Evolutionary conservation across 2,113 vertebrate genomes (phyloP).

Genomic region (Nycticorax nycticorax): DNA sequence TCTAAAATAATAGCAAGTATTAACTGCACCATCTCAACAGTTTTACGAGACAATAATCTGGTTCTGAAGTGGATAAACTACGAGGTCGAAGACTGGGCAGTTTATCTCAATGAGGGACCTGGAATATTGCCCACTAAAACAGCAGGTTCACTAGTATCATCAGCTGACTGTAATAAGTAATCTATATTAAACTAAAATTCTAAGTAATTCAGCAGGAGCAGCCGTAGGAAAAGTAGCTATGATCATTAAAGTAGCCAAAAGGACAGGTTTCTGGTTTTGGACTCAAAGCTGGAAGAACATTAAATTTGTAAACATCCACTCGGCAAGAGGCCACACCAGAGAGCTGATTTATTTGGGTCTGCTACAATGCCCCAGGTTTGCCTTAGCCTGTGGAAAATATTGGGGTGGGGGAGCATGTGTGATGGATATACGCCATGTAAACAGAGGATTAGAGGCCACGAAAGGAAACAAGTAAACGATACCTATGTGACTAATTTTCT

Average conservation of each 20-base stretch:
- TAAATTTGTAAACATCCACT: not conserved
- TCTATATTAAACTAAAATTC: slow-evolving; percentile 3
- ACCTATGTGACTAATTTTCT: slow-evolving; percentile 47
- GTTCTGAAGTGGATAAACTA: slow-evolving; percentile 61
- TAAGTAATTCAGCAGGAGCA: not conserved
- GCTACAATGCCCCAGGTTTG: not conserved
- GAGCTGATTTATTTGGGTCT: not conserved
- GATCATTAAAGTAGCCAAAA: not conserved
- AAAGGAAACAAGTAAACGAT: slow-evolving; percentile 16
- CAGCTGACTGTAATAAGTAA: slow-evolving; percentile 20
- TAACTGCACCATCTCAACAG: slow-evolving; percentile 49
- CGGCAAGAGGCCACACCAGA: not conserved
- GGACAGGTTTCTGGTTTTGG: not conserved
- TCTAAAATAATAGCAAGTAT: slow-evolving; percentile 63
- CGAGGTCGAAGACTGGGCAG: slow-evolving; percentile 4
- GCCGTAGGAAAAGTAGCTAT: not conserved
- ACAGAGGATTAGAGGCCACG: slow-evolving; percentile 2
- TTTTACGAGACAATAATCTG: slow-evolving; percentile 66
- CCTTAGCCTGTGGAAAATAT: not conserved
- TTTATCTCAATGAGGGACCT: slow-evolving; percentile 55
- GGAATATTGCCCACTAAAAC: slow-evolving; percentile 55
- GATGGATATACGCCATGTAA: slow-evolving; percentile 25
- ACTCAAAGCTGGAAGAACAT: not conserved
- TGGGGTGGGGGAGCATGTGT: not conserved
- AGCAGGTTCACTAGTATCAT: slow-evolving; percentile 20